Percentiles rank a stretch among this genome's conserved stretches.
Conservation (phyloP, 2,797 vertebrate species). For the Poeciliopsis paucimaculata region DNA sequence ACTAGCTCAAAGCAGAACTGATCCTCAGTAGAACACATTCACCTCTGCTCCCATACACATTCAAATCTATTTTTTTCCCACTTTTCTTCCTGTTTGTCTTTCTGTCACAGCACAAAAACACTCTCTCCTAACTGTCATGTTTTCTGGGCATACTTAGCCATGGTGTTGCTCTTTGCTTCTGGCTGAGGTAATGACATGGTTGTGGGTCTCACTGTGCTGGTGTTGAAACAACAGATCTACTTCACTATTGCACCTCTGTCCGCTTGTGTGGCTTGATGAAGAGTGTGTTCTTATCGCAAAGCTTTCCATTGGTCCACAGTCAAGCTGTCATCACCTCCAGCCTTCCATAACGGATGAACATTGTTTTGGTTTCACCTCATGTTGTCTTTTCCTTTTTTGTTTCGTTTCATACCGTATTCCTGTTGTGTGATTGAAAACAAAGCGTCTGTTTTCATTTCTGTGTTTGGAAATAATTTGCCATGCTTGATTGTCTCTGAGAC, state of each 20-base stretch:
- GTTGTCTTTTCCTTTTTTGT: slow-evolving; percentile 4
- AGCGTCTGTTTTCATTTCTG: slow-evolving; percentile 34
- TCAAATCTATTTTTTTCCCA: slow-evolving; percentile 2
- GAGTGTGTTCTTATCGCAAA: slow-evolving; percentile 45
- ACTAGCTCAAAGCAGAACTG: slow-evolving; percentile 42
- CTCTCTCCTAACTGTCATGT: slow-evolving; percentile 19
- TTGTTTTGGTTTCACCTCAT: slow-evolving; percentile 32
- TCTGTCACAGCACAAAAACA: slow-evolving; percentile 35
- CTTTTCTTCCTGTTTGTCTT: slow-evolving; percentile 46
- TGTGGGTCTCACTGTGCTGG: slow-evolving; percentile 41
- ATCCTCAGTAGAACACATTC: slow-evolving; percentile 36
- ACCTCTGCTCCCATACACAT: slow-evolving; percentile 31
- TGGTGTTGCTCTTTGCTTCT: slow-evolving; percentile 38
- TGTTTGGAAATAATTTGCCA: slow-evolving; percentile 57
- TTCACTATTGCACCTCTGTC: slow-evolving; percentile 43
- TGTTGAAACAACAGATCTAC: slow-evolving; percentile 53
- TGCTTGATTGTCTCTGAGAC: slow-evolving; percentile 50
- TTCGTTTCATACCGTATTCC: slow-evolving; percentile 18
- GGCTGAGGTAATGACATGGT: slow-evolving; percentile 64
- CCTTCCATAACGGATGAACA: slow-evolving; percentile 20
- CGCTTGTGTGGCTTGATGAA: slow-evolving; percentile 44
- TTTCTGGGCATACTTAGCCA: slow-evolving; percentile 29
- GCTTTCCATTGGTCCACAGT: slow-evolving; percentile 35
- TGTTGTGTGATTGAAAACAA: slow-evolving; percentile 31
- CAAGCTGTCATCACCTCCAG: slow-evolving; percentile 22